Conservation (phyloP, 2,888 invertebrate genomes). For the Caenorhabditis auriculariae region DNA sequence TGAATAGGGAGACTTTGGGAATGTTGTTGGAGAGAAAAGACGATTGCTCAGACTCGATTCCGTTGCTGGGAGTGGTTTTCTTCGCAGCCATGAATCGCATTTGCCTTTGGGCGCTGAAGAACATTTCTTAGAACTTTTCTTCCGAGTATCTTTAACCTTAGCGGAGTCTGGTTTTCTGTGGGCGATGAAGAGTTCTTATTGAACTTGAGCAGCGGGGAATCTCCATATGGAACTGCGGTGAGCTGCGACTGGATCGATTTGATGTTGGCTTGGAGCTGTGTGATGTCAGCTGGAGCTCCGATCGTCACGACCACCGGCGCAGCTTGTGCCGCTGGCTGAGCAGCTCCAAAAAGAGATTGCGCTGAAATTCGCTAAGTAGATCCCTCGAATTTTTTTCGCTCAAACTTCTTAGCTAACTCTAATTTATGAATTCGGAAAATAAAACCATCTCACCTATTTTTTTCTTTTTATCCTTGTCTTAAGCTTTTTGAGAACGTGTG, state of each 20-base stretch:
- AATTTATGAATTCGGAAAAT: too few species aligned
- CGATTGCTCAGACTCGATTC: not conserved
- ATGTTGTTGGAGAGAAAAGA: not conserved
- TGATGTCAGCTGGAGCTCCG: constrained; percentile 47
- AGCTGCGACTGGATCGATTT: constrained; percentile 72
- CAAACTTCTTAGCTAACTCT: too few species aligned
- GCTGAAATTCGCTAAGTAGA: too few species aligned
- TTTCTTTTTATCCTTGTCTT: too few species aligned
- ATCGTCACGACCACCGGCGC: constrained; percentile 44
- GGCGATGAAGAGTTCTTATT: constrained; percentile 4
- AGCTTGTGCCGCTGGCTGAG: constrained; percentile 23
- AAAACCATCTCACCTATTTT: too few species aligned
- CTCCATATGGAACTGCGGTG: constrained; percentile 82
- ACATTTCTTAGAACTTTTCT: not conserved
- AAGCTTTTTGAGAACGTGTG: too few species aligned
- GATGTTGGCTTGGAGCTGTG: constrained; percentile 69
- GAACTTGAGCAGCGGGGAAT: constrained; percentile 73
- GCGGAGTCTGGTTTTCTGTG: constrained; percentile 15
- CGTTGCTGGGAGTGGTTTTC: constrained; percentile 7
- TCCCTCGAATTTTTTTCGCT: too few species aligned
- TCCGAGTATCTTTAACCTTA: constrained; percentile 8
- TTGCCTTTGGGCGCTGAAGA: constrained; percentile 36
- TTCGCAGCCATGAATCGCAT: constrained; percentile 36
- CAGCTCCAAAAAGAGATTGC: constrained; percentile 16
- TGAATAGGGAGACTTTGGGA: constrained; percentile 9